Evolutionary conservation across 2,888 invertebrate species (phyloP), one percentile per base, ranked within the genome.

Genomic region (Agriopis leucophaearia): DNA sequence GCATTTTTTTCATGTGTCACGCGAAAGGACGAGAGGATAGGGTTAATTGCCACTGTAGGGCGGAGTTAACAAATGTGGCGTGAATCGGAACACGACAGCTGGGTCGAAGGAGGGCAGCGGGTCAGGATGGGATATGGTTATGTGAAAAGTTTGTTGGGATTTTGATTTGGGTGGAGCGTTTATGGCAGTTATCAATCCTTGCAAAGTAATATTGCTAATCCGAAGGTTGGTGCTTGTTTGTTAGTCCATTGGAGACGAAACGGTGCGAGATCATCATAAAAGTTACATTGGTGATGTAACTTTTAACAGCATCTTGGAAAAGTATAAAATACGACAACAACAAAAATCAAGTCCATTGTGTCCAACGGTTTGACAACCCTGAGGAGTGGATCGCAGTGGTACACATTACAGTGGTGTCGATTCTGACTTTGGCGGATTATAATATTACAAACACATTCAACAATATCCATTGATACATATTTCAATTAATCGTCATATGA

Each of bases 1-100:
- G 16, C 60, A 63, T 47, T 63, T 67, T 27, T 69, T 61, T 69
- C 68, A 69, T 64, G 68, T 69, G 68, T 59, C 68, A 69, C 60
- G 63, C 54, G 27, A 69, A 64, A 57, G 64, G 68, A 69, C 59
- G 47, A 56, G 48, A 51, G 68, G 68, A 69, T 69, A 56, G 68
- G 60, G 64, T 69, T 69, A 69, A 69, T 69, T 69, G 68, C 60
- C 47, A 64, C 44, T 64, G 63, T 36, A 18, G 63, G 68, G 60
- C 56, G 63, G 67, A 35, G 59, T 27, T 59, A 64, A 69, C 68
- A 64, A 67, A 67, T 67, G 67, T 67, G 64, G 64, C 68, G 68
- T 64, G 60, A 64, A 69, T 56, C 60, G 64, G 52, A 61, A 69
- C 68, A 60, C 68, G 68, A 69, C 68, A 51, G 54, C 45, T 18